Conservation (phyloP, 2,888 invertebrate species). For the Cheilosia impressa region DNA sequence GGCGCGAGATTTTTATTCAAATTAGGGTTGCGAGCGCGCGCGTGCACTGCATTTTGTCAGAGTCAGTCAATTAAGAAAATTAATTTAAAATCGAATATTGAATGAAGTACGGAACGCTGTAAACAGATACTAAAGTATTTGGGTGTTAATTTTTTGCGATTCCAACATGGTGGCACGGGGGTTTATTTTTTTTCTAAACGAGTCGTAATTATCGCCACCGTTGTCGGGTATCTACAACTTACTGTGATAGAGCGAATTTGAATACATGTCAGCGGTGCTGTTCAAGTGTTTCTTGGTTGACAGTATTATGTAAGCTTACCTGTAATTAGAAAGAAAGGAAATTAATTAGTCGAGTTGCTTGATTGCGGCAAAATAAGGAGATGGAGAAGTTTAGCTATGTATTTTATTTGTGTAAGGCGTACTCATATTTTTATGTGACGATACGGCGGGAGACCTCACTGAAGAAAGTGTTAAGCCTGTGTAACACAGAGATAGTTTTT, state of each 20-base stretch:
- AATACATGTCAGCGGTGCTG: constrained; percentile 43
- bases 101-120: constrained; percentile 57
- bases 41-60: constrained; percentile 43
- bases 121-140: constrained; percentile 46
- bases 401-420: background rate
- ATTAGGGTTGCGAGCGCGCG: constrained; percentile 45
- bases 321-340: constrained; percentile 58
- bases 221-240: constrained; percentile 40
- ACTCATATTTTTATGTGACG: too few species aligned
- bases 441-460: too few species aligned
- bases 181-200: constrained; percentile 23
- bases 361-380: background rate
- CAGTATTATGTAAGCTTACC: constrained; percentile 65
- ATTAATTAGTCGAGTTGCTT: constrained; percentile 44
- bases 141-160: constrained; percentile 66
- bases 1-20: constrained; percentile 59
- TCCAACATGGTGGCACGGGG: constrained; percentile 23
- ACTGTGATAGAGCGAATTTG: background rate
- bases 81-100: constrained; percentile 66
- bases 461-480: too few species aligned
- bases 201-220: constrained; percentile 62
- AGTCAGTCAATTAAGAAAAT: constrained; percentile 72
- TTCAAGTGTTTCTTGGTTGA: constrained; percentile 54
- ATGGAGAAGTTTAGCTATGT: constrained; percentile 25
- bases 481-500: too few species aligned